Evolutionary conservation across 2,797 vertebrate species (phyloP).

Genomic region (Muscicapa comitata): DNA sequence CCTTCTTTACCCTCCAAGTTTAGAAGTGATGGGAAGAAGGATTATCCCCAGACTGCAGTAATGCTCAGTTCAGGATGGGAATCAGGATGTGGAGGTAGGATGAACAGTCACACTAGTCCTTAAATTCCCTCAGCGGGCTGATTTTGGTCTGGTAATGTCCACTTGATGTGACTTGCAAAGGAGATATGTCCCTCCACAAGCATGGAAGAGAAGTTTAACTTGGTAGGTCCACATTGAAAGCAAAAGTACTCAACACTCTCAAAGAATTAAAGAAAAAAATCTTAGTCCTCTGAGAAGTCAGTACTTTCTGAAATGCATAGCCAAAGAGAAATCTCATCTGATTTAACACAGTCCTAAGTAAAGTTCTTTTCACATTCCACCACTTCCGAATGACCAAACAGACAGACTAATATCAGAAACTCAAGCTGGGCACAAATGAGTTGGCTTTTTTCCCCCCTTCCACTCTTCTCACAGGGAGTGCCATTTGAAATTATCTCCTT

Average conservation of each 20-base stretch:
- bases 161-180: background rate
- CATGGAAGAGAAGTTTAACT: background rate
- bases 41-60: background rate
- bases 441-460: background rate
- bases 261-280: background rate
- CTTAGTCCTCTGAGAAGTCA: background rate
- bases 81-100: background rate
- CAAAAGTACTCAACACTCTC: background rate
- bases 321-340: background rate
- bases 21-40: background rate
- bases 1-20: background rate
- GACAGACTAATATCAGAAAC: background rate
- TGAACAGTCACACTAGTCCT: background rate
- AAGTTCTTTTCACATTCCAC: background rate
- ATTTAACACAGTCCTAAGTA: background rate
- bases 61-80: background rate
- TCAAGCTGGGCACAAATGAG: background rate
- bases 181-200: background rate
- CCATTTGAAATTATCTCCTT: constrained; percentile 30
- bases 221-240: background rate
- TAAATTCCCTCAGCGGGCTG: background rate
- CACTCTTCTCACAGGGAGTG: background rate
- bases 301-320: background rate
- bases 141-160: background rate
- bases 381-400: background rate